Base-by-base conservation (phyloP, 30 jellyfish, hydroid and myxozoan genomes). In the Rhopilema esculentum region DNA sequence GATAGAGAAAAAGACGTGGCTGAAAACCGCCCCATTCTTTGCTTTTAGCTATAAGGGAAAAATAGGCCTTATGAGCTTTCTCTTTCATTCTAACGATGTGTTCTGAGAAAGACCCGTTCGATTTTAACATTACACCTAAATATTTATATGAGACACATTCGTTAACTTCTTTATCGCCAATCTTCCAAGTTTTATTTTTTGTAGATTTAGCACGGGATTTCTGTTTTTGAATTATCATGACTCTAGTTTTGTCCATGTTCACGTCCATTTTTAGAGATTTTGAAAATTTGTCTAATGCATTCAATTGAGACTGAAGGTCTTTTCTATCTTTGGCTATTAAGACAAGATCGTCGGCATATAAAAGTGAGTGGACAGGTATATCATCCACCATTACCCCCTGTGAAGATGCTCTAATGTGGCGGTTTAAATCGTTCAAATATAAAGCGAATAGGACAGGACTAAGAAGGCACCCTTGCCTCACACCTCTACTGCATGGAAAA, bases 371-470 rank as follows among this genome's bases (percentile, higher is more conserved):
- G 18, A 80, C 90, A 16, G 50, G 70, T 63, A 6, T 21, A 66
- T 64, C 84, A 30, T 49, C 83, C 1, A 82, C 82, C 72, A 48
- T 62, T 1, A 82, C 75, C 51, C 84, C 83, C 8, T 67, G 82
- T 1, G 75, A 69, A 65, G 83, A 53, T 61, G 4, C 84, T 24
- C 27, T 29, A 28, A 86, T 75, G 65, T 63, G 67, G 16, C 32
- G 18, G 22, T 75, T 86, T 75, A 86, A 23, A 74, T 85, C 84
- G n/a, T 86, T 86, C 84, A 75, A 65, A 21, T 75, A 86, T 69
- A 86, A 65, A 8, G 84, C 95, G 63, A 86, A 85, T 25, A 77
- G 95, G 32, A 76, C 75, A 16, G 90, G 65, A 32, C 89, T 65
- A 28, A 73, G 77, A 67, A 86, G 80, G 67, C 88, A 86, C 65